These are phyloP conservation scores for Pheosia tremula DNA, from an alignment of 2,888 invertebrate species.

Conservation along the genomic window DNA sequence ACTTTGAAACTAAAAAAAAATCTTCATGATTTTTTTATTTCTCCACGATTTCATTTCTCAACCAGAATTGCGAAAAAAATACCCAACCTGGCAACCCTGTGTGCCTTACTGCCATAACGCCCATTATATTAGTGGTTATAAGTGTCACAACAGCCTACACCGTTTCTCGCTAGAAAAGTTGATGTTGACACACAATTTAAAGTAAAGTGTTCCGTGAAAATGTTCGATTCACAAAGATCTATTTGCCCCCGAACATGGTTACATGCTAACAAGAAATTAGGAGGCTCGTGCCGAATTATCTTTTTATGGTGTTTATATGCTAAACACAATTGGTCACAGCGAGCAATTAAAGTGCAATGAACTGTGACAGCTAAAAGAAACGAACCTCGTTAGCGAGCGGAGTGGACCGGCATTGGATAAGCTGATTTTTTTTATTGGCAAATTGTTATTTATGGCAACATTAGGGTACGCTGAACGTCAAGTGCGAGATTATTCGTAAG, in stretches of 20 bases:
- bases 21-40: too few species aligned
- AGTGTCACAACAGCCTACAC: background rate
- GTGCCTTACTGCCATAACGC: slow-evolving; percentile 11
- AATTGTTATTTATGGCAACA: background rate
- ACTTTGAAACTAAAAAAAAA: too few species aligned
- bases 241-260: slow-evolving; percentile 5
- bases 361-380: slow-evolving; percentile 10
- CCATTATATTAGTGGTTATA: background rate
- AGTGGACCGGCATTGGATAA: slow-evolving; percentile 1
- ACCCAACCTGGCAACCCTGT: too few species aligned
- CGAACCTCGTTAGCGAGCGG: slow-evolving; percentile 11
- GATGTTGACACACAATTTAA: slow-evolving; percentile 2
- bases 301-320: slow-evolving; percentile 15
- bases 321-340: slow-evolving; percentile 16
- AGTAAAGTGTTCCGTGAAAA: slow-evolving; percentile 8
- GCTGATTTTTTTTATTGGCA: background rate
- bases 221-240: slow-evolving; percentile 3
- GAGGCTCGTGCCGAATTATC: slow-evolving; percentile 12
- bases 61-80: too few species aligned
- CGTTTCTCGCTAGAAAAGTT: slow-evolving; percentile 4
- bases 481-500: too few species aligned
- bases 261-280: slow-evolving; percentile 7
- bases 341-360: slow-evolving; percentile 21
- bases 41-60: too few species aligned
- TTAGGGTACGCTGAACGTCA: background rate